A percentile compares a stretch with the other conserved stretches of the same genome.
phyloP scores from a whole-genome alignment of 1,140 invertebrate genomes.

The Anoplophora glabripennis region DNA sequence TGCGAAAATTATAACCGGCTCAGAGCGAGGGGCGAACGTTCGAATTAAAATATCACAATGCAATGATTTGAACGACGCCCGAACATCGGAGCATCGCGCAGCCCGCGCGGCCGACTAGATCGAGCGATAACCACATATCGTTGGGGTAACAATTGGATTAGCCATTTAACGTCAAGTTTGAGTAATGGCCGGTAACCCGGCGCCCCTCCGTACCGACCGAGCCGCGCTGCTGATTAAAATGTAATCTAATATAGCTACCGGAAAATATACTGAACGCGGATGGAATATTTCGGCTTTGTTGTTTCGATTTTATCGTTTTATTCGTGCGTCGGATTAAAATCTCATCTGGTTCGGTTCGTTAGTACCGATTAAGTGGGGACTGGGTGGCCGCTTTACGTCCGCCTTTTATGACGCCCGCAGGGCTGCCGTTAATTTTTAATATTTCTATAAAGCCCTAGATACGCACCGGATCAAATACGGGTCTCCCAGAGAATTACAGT shows the following conservation, averaged over 20 bases:
- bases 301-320: conserved; percentile 41
- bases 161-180: conserved; percentile 50
- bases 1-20: conserved; percentile 6
- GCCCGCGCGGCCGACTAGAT: conserved; percentile 35
- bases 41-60: conserved; percentile 35
- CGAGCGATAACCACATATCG: conserved; percentile 48
- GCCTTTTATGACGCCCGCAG: no score
- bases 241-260: conserved; percentile 50
- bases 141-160: conserved; percentile 50
- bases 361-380: conserved; percentile 26
- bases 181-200: conserved; percentile 49
- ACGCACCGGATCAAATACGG: no score
- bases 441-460: no score
- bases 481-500: no score
- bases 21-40: conserved; percentile 2
- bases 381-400: no score
- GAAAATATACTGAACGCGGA: conserved; percentile 44
- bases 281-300: conserved; percentile 43
- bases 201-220: conserved; percentile 37
- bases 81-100: conserved; percentile 18
- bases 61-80: conserved; percentile 28
- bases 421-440: no score
- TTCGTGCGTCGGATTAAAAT: conserved; percentile 40
- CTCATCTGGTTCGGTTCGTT: conserved; percentile 36
- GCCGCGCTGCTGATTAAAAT: conserved; percentile 48